These are phyloP conservation scores for Pseudopleuronectes americanus DNA, from an alignment of 2,797 vertebrate genomes.

Conservation along the genomic window DNA sequence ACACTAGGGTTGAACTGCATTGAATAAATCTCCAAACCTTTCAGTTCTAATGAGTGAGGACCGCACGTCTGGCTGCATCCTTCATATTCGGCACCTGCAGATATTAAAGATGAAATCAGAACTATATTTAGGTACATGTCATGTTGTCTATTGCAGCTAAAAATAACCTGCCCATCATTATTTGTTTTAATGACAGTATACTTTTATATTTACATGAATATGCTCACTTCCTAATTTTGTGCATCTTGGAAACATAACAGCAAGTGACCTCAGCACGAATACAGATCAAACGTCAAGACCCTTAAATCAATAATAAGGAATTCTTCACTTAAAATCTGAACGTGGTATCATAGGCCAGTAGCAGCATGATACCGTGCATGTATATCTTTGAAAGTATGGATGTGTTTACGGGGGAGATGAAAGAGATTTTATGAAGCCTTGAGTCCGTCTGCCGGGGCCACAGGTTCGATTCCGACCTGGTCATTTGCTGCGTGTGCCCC, in stretches of 20 bases:
- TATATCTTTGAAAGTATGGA: too few relatives aligned
- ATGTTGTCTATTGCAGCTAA: constrained; percentile 29
- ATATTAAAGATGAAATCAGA: constrained; percentile 42
- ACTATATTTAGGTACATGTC: constrained; percentile 44
- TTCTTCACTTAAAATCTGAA: too few relatives aligned
- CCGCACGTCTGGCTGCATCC: neutral
- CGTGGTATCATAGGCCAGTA: too few relatives aligned
- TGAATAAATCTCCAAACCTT: neutral
- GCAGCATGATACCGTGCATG: too few relatives aligned
- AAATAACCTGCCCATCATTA: constrained; percentile 28
- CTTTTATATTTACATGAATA: constrained; percentile 3
- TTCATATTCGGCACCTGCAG: constrained; percentile 5
- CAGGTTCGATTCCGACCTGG: too few relatives aligned
- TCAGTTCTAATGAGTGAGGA: constrained; percentile 2
- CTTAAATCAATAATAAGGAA: too few relatives aligned
- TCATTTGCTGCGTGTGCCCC: too few relatives aligned
- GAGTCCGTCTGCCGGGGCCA: too few relatives aligned
- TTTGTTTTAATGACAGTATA: neutral
- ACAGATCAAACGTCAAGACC: too few relatives aligned
- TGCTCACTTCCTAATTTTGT: neutral
- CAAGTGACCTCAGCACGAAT: too few relatives aligned
- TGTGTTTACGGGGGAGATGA: too few relatives aligned
- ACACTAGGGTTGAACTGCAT: neutral
- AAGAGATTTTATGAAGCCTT: too few relatives aligned
- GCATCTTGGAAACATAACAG: neutral